Conservation (phyloP, 2,888 invertebrate genomes). For the Tuta absoluta region DNA sequence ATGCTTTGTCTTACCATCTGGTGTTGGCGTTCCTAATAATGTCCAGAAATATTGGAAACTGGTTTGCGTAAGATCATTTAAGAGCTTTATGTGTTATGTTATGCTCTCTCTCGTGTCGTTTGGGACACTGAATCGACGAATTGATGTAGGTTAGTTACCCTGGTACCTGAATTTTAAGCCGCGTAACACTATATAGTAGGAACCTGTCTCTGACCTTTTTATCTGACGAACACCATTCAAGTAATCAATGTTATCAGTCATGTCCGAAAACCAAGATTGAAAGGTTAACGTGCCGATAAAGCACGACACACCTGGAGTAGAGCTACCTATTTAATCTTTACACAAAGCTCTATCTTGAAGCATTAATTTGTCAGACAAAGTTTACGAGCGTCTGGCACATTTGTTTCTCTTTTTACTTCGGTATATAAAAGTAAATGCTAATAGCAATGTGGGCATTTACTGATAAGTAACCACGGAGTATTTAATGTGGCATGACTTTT, state of each 20-base stretch:
- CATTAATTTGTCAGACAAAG: not conserved
- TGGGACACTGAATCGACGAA: no score
- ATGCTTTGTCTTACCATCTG: slow-evolving; percentile 38
- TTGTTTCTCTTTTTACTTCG: not conserved
- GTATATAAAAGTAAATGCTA: not conserved
- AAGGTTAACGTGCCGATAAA: no score
- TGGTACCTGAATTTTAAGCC: no score
- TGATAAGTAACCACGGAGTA: not conserved
- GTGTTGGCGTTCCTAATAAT: slow-evolving; percentile 31
- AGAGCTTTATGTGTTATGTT: not conserved
- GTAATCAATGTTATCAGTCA: no score
- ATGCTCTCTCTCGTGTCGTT: no score
- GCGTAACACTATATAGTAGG: no score
- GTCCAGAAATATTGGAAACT: slow-evolving; percentile 18
- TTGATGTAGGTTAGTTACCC: no score
- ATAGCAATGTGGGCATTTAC: not conserved
- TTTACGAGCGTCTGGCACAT: not conserved
- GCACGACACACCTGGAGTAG: not conserved
- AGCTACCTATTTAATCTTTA: not conserved
- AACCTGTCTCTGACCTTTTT: no score
- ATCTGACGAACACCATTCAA: no score
- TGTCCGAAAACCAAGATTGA: no score
- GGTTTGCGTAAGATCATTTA: slow-evolving; percentile 16
- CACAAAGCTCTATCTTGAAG: not conserved
- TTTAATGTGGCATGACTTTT: slow-evolving; percentile 1